Evolutionary conservation across 2,113 vertebrate genomes (phyloP).

Genomic region (Lamprotornis superbus): DNA sequence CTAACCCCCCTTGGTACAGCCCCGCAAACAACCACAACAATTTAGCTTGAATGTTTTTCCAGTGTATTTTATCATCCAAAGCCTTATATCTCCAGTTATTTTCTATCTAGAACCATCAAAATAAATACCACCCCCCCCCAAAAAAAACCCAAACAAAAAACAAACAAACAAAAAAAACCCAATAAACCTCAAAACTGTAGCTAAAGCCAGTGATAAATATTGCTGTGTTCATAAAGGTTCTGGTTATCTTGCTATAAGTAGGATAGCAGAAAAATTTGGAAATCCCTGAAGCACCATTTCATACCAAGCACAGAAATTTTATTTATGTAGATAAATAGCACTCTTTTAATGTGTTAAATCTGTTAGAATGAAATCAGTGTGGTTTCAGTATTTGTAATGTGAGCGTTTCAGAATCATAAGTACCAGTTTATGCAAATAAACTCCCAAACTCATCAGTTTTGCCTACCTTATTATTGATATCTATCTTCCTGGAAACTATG

Average conservation of each 20-base stretch:
- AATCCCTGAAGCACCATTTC: slow-evolving; percentile 16
- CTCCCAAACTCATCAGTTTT: slow-evolving; percentile 47
- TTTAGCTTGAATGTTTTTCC: background rate
- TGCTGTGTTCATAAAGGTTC: background rate
- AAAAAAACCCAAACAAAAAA: background rate
- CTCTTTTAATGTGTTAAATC: background rate
- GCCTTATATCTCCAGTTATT: background rate
- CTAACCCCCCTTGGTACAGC: fast-evolving
- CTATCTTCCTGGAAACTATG: slow-evolving; percentile 28
- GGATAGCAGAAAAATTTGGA: background rate
- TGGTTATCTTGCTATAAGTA: background rate
- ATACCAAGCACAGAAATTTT: background rate
- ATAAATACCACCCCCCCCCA: background rate
- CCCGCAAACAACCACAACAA: background rate
- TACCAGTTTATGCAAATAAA: slow-evolving; percentile 51
- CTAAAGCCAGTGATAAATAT: background rate
- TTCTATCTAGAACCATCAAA: background rate
- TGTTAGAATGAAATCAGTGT: background rate
- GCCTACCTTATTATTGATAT: slow-evolving; percentile 45
- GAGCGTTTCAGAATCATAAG: background rate
- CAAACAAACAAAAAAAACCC: no score
- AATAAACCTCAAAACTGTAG: background rate
- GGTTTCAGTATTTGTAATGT: slow-evolving; percentile 7
- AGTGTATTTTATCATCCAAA: background rate
- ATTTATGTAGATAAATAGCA: slow-evolving; percentile 39